Percentiles rank a stretch among this genome's conserved stretches.
Evolutionary conservation across 2,113 vertebrate species (phyloP).

Genomic region (Eupsittula cactorum): DNA sequence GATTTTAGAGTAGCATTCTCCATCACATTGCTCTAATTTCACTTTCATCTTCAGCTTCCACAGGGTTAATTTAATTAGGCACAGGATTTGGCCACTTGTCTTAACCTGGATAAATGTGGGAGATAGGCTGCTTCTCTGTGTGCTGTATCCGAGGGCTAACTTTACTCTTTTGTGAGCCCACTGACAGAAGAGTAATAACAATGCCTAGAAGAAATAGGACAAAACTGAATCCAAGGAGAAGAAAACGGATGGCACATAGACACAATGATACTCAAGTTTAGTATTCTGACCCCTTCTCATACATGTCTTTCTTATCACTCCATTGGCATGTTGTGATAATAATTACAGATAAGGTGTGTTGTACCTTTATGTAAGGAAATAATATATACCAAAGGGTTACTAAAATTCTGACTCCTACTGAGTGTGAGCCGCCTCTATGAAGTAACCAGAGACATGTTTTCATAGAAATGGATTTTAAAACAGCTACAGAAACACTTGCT

Average conservation of each 20-base stretch:
- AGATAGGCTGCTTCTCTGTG: not conserved
- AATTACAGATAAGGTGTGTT: not conserved
- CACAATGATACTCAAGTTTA: not conserved
- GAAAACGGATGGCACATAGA: not conserved
- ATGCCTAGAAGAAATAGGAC: not conserved
- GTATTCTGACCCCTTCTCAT: not conserved
- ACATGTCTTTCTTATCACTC: too few species aligned
- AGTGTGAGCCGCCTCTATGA: not conserved
- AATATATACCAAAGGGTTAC: not conserved
- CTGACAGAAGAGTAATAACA: not conserved
- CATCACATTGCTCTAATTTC: not conserved
- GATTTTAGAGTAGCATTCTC: not conserved
- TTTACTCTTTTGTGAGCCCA: not conserved
- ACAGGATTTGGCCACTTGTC: not conserved
- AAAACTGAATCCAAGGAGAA: not conserved
- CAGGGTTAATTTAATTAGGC: not conserved
- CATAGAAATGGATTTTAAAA: not conserved
- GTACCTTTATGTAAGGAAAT: not conserved
- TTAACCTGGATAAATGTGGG: not conserved
- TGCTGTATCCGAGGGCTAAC: not conserved
- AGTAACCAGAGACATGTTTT: not conserved
- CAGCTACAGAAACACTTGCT: not conserved
- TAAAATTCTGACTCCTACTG: not conserved
- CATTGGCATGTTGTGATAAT: rapidly evolving
- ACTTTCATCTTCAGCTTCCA: not conserved